These are phyloP conservation scores for Helicoverpa zea DNA, from an alignment of 1,140 invertebrate genomes.

Conservation along the genomic window DNA sequence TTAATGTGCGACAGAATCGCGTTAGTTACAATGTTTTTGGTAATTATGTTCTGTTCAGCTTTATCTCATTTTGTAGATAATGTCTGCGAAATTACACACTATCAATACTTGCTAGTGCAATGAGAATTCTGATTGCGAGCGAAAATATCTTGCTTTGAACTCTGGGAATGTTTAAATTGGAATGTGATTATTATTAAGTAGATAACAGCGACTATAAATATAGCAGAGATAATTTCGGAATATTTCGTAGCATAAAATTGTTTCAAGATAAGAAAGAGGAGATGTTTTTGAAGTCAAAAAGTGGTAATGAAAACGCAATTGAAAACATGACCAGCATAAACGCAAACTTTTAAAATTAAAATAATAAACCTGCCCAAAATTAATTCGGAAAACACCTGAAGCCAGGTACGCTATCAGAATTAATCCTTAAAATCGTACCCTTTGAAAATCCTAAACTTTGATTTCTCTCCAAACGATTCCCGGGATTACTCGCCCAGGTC, in stretches of 20 bases:
- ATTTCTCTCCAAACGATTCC: conserved; percentile 46
- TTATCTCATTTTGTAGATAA: not conserved
- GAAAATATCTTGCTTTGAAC: no score
- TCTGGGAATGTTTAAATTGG: no score
- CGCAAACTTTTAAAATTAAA: conserved; percentile 31
- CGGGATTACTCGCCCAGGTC: conserved; percentile 39
- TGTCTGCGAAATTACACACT: not conserved
- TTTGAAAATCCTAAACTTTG: conserved; percentile 52
- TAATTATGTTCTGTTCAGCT: not conserved
- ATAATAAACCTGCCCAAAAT: conserved; percentile 30
- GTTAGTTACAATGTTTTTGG: not conserved
- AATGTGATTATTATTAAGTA: no score
- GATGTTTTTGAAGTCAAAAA: no score
- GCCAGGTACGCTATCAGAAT: conserved; percentile 45
- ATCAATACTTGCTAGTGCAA: not conserved
- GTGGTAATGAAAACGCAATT: not conserved
- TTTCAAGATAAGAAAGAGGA: no score
- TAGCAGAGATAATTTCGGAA: no score
- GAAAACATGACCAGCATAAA: conserved; percentile 7
- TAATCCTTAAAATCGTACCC: conserved; percentile 49
- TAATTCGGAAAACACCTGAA: conserved; percentile 49
- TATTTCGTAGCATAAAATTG: no score
- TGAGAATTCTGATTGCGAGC: no score
- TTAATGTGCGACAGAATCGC: not conserved
- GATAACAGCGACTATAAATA: no score